These are phyloP conservation scores for Homarus gammarus DNA, from an alignment of 2,888 invertebrate genomes.

Conservation along the genomic window DNA sequence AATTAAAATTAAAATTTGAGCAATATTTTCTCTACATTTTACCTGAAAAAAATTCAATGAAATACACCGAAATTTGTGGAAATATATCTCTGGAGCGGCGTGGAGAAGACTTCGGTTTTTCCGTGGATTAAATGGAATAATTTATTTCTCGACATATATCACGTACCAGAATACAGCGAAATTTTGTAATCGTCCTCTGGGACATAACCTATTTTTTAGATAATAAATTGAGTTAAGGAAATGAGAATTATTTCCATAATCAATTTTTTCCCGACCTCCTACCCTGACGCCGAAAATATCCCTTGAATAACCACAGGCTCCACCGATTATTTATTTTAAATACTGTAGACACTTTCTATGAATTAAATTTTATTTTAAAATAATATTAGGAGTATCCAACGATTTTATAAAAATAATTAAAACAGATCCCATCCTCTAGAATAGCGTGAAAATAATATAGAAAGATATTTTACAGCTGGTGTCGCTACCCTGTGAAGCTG, in stretches of 20 bases:
- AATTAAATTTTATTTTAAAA: background rate
- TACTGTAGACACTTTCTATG: background rate
- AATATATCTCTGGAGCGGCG: conserved; percentile 36
- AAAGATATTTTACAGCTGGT: conserved; percentile 43
- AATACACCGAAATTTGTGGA: conserved; percentile 20
- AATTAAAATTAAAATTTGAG: background rate
- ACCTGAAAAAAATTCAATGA: conserved; percentile 8
- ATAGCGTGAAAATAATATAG: conserved; percentile 41
- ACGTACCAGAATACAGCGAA: conserved; percentile 10
- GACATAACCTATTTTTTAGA: conserved; percentile 52
- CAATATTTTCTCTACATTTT: background rate
- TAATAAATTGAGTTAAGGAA: background rate
- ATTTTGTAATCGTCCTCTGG: conserved; percentile 10
- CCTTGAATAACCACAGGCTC: conserved; percentile 49
- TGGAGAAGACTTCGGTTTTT: conserved; percentile 72
- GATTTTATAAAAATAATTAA: conserved; percentile 24
- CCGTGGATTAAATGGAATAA: conserved; percentile 65
- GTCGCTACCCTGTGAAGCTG: conserved; percentile 15
- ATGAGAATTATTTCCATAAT: conserved; percentile 21
- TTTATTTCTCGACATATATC: conserved; percentile 56
- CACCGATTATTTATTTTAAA: conserved; percentile 49
- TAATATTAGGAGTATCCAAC: conserved; percentile 14
- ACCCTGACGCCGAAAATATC: conserved; percentile 62
- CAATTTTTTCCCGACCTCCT: conserved; percentile 63
- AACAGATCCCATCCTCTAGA: too few species aligned